Evolutionary conservation across 2,888 invertebrate genomes (phyloP).

Genomic region (Drosophila stalkeri): DNA sequence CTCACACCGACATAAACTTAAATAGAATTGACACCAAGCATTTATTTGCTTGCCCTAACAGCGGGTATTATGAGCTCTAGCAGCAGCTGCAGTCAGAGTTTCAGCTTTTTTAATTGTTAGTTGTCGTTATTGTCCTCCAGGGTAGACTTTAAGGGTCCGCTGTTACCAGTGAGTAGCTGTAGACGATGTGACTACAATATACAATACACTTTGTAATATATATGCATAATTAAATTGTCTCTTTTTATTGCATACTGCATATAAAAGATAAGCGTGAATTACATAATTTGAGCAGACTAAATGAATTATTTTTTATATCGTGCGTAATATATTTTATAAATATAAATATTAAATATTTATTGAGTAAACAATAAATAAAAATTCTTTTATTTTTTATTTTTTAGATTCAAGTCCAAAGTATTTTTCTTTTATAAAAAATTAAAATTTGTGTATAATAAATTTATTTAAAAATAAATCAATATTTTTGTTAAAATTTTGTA

Average conservation of each 20-base stretch:
- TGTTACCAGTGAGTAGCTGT: neutral
- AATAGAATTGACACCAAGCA: slow-evolving; percentile 25
- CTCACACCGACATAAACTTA: neutral
- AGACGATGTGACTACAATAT: neutral
- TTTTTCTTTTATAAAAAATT: too few relatives aligned
- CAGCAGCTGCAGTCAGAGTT: neutral
- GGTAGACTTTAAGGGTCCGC: neutral
- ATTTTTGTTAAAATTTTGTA: too few relatives aligned
- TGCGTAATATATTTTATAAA: neutral
- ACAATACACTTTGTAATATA: neutral
- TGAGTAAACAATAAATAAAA: too few relatives aligned
- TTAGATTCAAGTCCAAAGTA: too few relatives aligned
- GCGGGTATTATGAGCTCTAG: slow-evolving; percentile 5
- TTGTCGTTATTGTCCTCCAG: slow-evolving; percentile 2
- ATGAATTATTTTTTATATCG: neutral
- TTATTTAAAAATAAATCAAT: too few relatives aligned
- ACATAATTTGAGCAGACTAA: neutral
- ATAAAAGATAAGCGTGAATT: neutral
- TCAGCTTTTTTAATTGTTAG: slow-evolving; percentile 12
- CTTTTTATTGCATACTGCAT: neutral
- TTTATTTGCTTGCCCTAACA: slow-evolving; percentile 20
- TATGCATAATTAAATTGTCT: neutral
- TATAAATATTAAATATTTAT: too few relatives aligned
- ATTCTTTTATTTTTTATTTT: too few relatives aligned
- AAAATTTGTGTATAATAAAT: too few relatives aligned